Evolutionary conservation across 2,113 vertebrate genomes (phyloP), one percentile per base, ranked within the genome.

Genomic region (Rhineura floridana): DNA sequence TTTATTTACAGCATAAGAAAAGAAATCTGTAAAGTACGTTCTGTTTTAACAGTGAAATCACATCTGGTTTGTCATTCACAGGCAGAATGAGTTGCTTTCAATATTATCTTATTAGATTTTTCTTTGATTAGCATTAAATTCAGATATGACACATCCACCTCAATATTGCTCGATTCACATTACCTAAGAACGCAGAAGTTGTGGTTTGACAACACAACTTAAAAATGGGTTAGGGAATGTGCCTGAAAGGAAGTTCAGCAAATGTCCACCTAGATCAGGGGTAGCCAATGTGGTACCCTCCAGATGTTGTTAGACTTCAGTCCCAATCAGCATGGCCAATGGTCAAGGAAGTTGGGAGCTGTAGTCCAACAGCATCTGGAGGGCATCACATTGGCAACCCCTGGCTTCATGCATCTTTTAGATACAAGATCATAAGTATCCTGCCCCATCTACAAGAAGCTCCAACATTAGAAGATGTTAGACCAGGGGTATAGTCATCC

Each of bases 71-170:
- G 78, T 85, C 91, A 93, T 82, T 73, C 65, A 89, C 73, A 93
- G 84, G 3, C 13, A 88, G 30, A 46, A n/a, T 8, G 89, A 84
- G 83, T 75, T 39, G 70, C 87, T 88, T 52, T 90, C 84, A 88
- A 69, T 63, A 62, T 91, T 90, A 88, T 23, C 50, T 91, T 91
- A 82, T 86, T 94, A 91, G 83, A 72, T 92, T 73, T 46, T 86
- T 65, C 23, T 90, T 77, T 88, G 85, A 80, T 82, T 83, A 88
- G 78, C 59, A 79, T 15, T 77, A 9, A 91, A 25, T 39, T n/a
- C 21, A 50, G 46, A 70, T n/a, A 44, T 33, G 59, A 62, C 55
- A 19, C 28, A 63, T 15, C 28, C 7, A 10, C 17, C 9, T 0
- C 62, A 63, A 21, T 9, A 30, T 33, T 83, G 17, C 44, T 23